These are phyloP conservation scores for Ameiurus melas DNA, from an alignment of 2,113 vertebrate species.

Conservation along the genomic window DNA sequence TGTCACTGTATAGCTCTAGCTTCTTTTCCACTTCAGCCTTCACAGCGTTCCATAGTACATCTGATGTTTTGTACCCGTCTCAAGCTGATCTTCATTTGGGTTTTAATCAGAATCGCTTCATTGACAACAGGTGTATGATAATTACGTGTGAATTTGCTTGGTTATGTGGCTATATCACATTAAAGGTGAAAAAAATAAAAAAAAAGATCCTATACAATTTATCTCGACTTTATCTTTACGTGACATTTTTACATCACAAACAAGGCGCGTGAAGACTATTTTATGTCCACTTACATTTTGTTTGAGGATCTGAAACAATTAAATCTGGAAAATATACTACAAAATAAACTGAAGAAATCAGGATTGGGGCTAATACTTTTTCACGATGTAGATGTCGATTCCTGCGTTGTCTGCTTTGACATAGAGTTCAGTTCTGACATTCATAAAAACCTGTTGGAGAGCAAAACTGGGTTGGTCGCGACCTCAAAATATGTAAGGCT, in stretches of 20 bases:
- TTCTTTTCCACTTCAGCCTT: background rate
- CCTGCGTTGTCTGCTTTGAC: background rate
- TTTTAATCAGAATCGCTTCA: background rate
- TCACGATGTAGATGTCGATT: background rate
- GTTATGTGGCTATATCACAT: background rate
- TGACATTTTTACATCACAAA: too few species aligned
- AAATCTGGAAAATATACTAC: background rate
- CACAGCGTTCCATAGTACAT: background rate
- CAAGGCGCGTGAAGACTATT: background rate
- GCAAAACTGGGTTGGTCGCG: background rate
- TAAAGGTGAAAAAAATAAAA: background rate
- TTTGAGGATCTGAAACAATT: background rate
- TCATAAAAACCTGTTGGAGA: conserved; percentile 1
- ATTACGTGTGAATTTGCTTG: background rate
- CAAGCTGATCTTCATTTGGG: background rate
- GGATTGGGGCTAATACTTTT: background rate
- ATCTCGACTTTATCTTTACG: background rate
- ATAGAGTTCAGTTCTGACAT: background rate
- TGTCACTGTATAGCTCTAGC: background rate
- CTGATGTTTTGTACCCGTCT: background rate
- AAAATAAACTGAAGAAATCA: background rate
- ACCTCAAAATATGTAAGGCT: background rate
- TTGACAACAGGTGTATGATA: background rate
- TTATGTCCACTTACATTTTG: background rate
- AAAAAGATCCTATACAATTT: background rate